Base-by-base conservation (phyloP, 2,113 vertebrate genomes). In the Todiramphus chloris region DNA sequence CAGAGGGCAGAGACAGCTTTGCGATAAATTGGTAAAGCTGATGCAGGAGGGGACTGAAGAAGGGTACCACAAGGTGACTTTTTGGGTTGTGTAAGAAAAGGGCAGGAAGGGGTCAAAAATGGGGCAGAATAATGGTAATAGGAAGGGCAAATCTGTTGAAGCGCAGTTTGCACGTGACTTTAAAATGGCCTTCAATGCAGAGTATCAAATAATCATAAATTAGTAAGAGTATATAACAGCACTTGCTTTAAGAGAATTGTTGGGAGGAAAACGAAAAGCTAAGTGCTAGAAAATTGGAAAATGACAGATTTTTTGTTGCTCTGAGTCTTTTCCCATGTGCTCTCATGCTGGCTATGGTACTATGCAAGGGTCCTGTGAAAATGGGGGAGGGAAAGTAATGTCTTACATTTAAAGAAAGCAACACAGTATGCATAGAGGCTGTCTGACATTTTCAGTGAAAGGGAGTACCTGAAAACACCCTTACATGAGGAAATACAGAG, bases 301-400 rank as follows among this genome's bases (percentile, higher is more conserved):
- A 76, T 10, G 10, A 10, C 17, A 59, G 6, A 55, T 63, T 73
- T 83, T 68, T 8, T 33, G 33, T 30, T 35, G 27, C 43, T 73
- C 44, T 68, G 46, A 62, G 17, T 66, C 39, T 75, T 24, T 56
- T 41, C 16, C 37, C 18, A 39, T 64, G 51, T 79, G 44, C 18
- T 73, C 24, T 73, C 27, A 7, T 80, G 10, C 27, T 64, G 33
- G 13, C 31, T 67, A 1, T 5, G 28, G 13, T 35, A 28, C 21
- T 67, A 51, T 27, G 8, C 16, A 62, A 64, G 27, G 39, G 62
- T 2, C 20, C 20, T 27, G 19, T 21, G 78, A 58, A 66, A 43
- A 83, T 17, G 2, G 12, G 30, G 5, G 13, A 7, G 24, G 10
- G 11, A 4, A 23, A 43, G 27, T 6, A 0, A 0, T 19, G 2